These are phyloP conservation scores for Pegoplata infirma DNA, from an alignment of 2,888 invertebrate species.

Conservation along the genomic window DNA sequence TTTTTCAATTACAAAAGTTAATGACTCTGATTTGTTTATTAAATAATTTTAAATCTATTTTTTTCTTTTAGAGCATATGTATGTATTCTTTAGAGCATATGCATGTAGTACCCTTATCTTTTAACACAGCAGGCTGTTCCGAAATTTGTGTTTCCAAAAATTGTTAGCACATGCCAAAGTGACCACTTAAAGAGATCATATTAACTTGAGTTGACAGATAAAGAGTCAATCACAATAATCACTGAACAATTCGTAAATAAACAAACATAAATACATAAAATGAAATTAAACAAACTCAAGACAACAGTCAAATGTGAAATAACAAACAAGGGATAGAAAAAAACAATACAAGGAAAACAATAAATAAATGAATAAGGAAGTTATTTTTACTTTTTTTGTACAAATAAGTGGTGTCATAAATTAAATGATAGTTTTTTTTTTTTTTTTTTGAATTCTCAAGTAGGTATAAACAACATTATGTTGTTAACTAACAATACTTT, in stretches of 20 bases:
- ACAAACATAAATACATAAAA: slow-evolving; percentile 33
- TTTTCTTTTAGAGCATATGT: too few species aligned
- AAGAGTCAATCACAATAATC: slow-evolving; percentile 30
- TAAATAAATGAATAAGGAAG: neutral
- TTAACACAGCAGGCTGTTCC: slow-evolving; percentile 48
- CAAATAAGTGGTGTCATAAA: neutral
- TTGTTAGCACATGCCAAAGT: slow-evolving; percentile 53
- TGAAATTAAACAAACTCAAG: slow-evolving; percentile 19
- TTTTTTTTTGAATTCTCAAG: too few species aligned
- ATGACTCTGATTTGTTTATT: too few species aligned
- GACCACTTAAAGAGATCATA: slow-evolving; percentile 42
- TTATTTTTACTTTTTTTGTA: neutral
- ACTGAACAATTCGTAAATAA: neutral
- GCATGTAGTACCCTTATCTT: too few species aligned
- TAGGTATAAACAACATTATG: neutral
- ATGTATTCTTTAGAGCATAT: too few species aligned
- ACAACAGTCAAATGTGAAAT: slow-evolving; percentile 29
- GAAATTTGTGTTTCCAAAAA: slow-evolving; percentile 3
- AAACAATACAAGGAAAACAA: neutral
- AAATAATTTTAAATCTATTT: too few species aligned
- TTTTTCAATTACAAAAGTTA: too few species aligned
- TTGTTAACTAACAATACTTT: too few species aligned
- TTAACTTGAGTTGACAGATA: slow-evolving; percentile 42
- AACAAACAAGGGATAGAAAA: slow-evolving; percentile 13
- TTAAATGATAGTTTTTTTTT: neutral